Evolutionary conservation across 2,797 vertebrate species (phyloP), one percentile per base, ranked within the genome.

Genomic region (Darevskia nairensis): DNA sequence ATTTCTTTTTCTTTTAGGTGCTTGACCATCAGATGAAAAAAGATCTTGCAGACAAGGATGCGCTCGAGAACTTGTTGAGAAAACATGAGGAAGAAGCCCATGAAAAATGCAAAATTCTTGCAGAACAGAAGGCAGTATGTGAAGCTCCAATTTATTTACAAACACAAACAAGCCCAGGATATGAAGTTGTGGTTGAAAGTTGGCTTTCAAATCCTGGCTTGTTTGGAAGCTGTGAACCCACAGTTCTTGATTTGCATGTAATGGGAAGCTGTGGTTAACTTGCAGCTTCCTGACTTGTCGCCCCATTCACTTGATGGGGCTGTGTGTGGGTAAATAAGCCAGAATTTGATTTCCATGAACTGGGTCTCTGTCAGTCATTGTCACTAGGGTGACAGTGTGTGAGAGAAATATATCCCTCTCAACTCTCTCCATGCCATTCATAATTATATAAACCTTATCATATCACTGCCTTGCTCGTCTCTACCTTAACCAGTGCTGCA

Each of bases 121-220:
- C 98, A 44, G 99, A 99, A 93, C 99, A 99, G 96, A 99, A 99
- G 97, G 98, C 98, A 88, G 99, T 99, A 97, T 95, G 98, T 96
- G 9, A 1, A 72, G 64, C 1, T 71, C 27, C 11, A 8, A 32
- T 71, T 71, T 32, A 71, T 9, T 69, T n/a, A 69, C 29, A 69
- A 69, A 29, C 50, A 55, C 50, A 55, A 55, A 55, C 50, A 55
- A 55, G 50, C 66, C 66, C 27, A 1, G 8, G 27, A 29, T 27
- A 27, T n/a, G 66, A 11, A 69, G 66, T 29, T 25, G 19, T 7
- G 66, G 27, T 9, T 29, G 29, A 69, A 69, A 69, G 27, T 69
- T 69, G 66, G 66, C 25, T 69, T 69, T 27, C 27, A 27, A 9
- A 69, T 69, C 66, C 27, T 29, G 27, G 66, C 21, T 69, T 69